Percentiles rank a stretch among this genome's conserved stretches.
These are phyloP conservation scores for Lophotriccus pileatus DNA, from an alignment of 2,797 vertebrate species.

Conservation along the genomic window DNA sequence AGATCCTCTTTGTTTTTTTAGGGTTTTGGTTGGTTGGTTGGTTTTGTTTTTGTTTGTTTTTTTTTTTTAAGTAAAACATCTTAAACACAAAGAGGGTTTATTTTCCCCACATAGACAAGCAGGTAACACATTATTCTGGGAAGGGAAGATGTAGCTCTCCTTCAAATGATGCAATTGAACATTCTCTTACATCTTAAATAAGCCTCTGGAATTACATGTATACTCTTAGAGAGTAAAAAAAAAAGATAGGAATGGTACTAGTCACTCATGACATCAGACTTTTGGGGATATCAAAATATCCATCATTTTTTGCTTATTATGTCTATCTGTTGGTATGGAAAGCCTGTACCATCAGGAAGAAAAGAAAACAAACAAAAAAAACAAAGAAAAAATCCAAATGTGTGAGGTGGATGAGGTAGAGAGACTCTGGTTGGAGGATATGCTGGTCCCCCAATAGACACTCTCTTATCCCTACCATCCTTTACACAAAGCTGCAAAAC, in stretches of 20 bases:
- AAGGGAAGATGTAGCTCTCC: background rate
- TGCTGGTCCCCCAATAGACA: rapidly evolving
- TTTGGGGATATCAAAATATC: background rate
- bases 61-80: background rate
- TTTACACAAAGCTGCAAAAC: background rate
- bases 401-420: background rate
- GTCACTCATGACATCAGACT: background rate
- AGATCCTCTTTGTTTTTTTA: background rate
- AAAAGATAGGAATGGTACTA: background rate
- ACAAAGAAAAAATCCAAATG: background rate
- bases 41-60: background rate
- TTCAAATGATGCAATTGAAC: background rate
- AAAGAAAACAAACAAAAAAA: background rate
- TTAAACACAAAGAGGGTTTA: background rate
- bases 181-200: background rate
- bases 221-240: background rate
- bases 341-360: background rate
- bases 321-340: background rate
- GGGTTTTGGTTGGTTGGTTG: too few relatives aligned
- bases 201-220: background rate
- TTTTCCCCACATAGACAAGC: background rate
- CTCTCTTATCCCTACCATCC: too few relatives aligned
- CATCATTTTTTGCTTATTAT: background rate
- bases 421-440: background rate
- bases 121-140: background rate